phyloP scores from a whole-genome alignment of 2,888 invertebrate genomes.

The Heliconius charithonia region DNA sequence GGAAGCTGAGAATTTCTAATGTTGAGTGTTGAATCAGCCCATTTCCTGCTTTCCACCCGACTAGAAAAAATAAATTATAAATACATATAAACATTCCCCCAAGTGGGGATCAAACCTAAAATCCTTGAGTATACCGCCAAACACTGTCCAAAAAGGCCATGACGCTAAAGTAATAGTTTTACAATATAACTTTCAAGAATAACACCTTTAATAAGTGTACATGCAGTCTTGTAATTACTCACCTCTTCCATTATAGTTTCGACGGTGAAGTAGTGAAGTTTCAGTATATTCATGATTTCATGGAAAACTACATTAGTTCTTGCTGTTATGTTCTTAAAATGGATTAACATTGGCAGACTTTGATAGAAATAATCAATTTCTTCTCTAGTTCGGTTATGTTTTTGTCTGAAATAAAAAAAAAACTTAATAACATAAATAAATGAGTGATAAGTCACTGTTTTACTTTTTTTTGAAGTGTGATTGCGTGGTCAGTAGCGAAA shows the following conservation, averaged over 20 bases:
- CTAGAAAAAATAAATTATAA: no score
- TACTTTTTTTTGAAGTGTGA: background rate
- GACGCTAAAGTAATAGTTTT: no score
- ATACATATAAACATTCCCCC: no score
- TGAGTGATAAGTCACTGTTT: no score
- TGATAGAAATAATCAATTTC: slow-evolving; percentile 62
- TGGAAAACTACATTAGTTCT: slow-evolving; percentile 52
- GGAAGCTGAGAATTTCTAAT: no score
- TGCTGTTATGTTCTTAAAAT: slow-evolving; percentile 50
- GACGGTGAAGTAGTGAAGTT: slow-evolving; percentile 66
- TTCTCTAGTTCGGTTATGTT: slow-evolving; percentile 52
- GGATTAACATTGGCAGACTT: slow-evolving; percentile 56
- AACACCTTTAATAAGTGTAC: no score
- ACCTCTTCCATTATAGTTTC: slow-evolving; percentile 78
- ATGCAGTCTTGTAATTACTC: slow-evolving; percentile 15
- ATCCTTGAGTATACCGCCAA: no score
- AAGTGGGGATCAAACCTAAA: no score
- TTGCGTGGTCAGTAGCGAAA: background rate
- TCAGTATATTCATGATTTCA: slow-evolving; percentile 62
- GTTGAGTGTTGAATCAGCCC: no score
- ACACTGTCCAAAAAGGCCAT: no score
- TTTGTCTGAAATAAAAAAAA: slow-evolving; percentile 52
- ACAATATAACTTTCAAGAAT: background rate
- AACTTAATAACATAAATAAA: no score
- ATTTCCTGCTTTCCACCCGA: no score